A percentile compares a stretch with the other conserved stretches of the same genome.
phyloP scores from a whole-genome alignment of 1,140 invertebrate species.

The Piezodorus guildinii region DNA sequence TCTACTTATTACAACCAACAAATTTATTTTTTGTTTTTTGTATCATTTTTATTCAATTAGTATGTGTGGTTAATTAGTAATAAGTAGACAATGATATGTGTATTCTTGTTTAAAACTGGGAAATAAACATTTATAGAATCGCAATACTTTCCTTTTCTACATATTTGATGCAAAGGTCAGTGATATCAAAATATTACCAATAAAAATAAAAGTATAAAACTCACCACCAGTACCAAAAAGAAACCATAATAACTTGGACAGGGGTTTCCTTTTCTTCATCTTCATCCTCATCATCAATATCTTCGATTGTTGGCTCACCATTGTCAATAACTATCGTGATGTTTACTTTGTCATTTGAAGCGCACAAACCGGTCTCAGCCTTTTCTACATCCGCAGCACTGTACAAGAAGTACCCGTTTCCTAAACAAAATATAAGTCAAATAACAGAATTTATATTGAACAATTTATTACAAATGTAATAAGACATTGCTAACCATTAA shows the following conservation, averaged over 20 bases:
- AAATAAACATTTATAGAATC: too few species aligned
- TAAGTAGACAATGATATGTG: too few species aligned
- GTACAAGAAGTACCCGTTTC: slow-evolving; percentile 54
- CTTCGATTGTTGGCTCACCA: slow-evolving; percentile 24
- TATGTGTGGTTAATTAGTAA: too few species aligned
- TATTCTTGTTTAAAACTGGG: too few species aligned
- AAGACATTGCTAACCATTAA: slow-evolving; percentile 41
- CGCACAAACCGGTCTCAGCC: slow-evolving; percentile 30
- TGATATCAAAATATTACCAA: slow-evolving; percentile 5
- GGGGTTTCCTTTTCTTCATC: slow-evolving; percentile 34
- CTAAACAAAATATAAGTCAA: slow-evolving; percentile 31
- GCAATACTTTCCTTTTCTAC: too few species aligned
- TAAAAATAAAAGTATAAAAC: slow-evolving; percentile 27
- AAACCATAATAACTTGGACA: slow-evolving; percentile 48
- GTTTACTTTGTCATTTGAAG: slow-evolving; percentile 16
- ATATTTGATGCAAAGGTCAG: too few species aligned
- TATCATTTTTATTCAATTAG: too few species aligned
- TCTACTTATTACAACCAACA: too few species aligned
- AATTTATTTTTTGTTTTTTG: too few species aligned
- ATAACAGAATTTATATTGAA: slow-evolving; percentile 5
- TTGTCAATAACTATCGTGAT: slow-evolving; percentile 30
- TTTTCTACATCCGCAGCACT: slow-evolving; percentile 35
- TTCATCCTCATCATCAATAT: slow-evolving; percentile 30
- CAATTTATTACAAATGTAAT: background rate
- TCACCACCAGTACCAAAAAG: slow-evolving; percentile 70